Evolutionary conservation across 1,140 invertebrate species (phyloP), one percentile per base, ranked within the genome.

Genomic region (Tenebrio molitor): DNA sequence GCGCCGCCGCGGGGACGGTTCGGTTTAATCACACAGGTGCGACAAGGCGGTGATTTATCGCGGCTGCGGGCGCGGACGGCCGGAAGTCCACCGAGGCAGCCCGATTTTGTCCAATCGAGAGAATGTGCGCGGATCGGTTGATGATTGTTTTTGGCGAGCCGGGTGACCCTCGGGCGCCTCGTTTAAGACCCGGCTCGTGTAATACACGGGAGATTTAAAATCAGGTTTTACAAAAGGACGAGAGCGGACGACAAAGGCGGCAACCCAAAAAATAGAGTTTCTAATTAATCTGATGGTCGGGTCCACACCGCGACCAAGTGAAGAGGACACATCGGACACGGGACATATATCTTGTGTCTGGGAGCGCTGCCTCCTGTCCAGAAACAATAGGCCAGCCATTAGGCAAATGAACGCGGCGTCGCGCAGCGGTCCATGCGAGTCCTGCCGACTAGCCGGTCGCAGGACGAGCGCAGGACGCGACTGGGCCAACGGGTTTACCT

Each of bases 331-430:
- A 39, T 44, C 50, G 46, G 69, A 70, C 69, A 70, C 17, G 34
- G 50, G 50, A 63, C 69, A 70, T 70, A 70, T 70, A 70, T 70
- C 69, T 70, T 70, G 50, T 70, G 69, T 70, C 69, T 70, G 34
- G 25, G 41, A 62, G 69, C 69, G 69, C 69, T 68, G 65, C 41
- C 42, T 66, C 21, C 65, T 72, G 71, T 72, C 71, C 71, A 68
- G 42, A 72, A 72, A 72, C 71, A 72, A 72, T 72, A 72, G 71
- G 71, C 71, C 25, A 72, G 71, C 71, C 71, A 72, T 72, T 72
- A 72, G 71, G 71, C 71, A 72, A 72, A 72, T 72, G 71, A 72
- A 72, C 71, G 71, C 63, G 50, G 12, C 50, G 50, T 58, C 23
- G 12, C 15, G 1, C 23, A 58, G n/a, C 12, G n/a, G 23, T 14